These are phyloP conservation scores for Sitta carolinensis DNA, from an alignment of 2,797 vertebrate species.

Conservation along the genomic window DNA sequence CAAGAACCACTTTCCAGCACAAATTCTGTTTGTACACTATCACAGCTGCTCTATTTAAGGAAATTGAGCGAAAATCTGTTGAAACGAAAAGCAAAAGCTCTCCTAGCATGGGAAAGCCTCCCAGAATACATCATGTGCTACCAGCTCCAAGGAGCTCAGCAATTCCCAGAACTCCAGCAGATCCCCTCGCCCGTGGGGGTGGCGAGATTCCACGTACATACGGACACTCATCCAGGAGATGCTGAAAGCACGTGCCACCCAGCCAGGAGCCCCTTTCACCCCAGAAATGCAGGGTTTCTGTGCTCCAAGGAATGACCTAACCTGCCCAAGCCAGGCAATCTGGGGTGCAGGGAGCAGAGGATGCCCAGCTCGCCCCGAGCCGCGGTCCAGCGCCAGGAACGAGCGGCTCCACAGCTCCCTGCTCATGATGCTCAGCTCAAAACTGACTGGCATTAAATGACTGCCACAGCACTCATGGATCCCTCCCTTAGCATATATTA, in stretches of 20 bases:
- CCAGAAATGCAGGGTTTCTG: background rate
- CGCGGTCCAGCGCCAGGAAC: background rate
- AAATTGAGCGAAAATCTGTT: background rate
- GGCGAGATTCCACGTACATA: background rate
- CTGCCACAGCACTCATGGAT: background rate
- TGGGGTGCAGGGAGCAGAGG: background rate
- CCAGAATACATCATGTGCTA: background rate
- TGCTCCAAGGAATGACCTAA: accelerated
- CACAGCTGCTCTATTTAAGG: constrained; percentile 5
- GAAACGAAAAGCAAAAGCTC: background rate
- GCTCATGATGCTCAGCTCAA: background rate
- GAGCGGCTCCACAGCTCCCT: background rate
- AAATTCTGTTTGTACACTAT: background rate
- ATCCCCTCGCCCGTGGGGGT: background rate
- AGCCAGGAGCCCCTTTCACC: background rate
- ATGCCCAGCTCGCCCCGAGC: background rate
- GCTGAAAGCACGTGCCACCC: background rate
- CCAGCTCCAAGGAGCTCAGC: background rate
- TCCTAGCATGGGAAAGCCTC: background rate
- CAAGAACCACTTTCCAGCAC: background rate
- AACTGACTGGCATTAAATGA: background rate
- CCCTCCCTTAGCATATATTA: constrained; percentile 25
- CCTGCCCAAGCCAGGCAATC: no score
- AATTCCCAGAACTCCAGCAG: background rate
- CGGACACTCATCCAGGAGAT: background rate